phyloP scores from a whole-genome alignment of 2,113 vertebrate genomes.

The Triplophysa dalaica region DNA sequence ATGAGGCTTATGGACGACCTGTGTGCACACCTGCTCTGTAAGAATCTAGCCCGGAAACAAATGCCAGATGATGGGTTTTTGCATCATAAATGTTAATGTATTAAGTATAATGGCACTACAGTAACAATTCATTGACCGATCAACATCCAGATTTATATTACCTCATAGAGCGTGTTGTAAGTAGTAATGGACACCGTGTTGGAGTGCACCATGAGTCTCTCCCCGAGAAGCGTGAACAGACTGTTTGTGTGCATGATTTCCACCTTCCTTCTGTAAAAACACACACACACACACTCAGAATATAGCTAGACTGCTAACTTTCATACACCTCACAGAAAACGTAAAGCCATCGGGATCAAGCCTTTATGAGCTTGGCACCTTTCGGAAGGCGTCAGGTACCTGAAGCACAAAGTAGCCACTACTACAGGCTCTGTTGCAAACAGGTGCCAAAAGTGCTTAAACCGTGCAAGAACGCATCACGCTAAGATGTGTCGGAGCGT shows the following conservation, averaged over 20 bases:
- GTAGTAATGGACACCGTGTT: slow-evolving; percentile 90
- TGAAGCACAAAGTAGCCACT: slow-evolving; percentile 7
- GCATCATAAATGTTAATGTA: too few relatives aligned
- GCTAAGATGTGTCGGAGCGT: background rate
- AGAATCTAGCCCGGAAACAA: slow-evolving; percentile 76
- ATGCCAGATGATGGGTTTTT: background rate
- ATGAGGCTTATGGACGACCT: slow-evolving; percentile 87
- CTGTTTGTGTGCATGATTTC: slow-evolving; percentile 99
- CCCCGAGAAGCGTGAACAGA: slow-evolving; percentile 93
- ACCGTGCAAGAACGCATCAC: slow-evolving; percentile 21
- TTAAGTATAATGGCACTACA: too few relatives aligned
- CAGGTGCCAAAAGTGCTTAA: slow-evolving; percentile 3
- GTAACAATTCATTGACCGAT: too few relatives aligned
- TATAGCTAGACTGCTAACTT: background rate
- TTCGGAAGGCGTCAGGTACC: slow-evolving; percentile 30
- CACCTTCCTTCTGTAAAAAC: slow-evolving; percentile 85
- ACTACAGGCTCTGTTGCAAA: slow-evolving; percentile 1
- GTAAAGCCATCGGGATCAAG: slow-evolving; percentile 31
- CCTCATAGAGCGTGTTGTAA: slow-evolving; percentile 97
- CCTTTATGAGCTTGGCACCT: slow-evolving; percentile 32
- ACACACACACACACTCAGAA: slow-evolving; percentile 42
- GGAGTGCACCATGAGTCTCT: slow-evolving; percentile 90
- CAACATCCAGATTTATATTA: slow-evolving; percentile 58
- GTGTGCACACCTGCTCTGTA: slow-evolving; percentile 89
- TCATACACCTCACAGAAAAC: slow-evolving; percentile 19